These are phyloP conservation scores for Epistrophe eligans DNA, from an alignment of 2,888 invertebrate genomes.

Conservation along the genomic window DNA sequence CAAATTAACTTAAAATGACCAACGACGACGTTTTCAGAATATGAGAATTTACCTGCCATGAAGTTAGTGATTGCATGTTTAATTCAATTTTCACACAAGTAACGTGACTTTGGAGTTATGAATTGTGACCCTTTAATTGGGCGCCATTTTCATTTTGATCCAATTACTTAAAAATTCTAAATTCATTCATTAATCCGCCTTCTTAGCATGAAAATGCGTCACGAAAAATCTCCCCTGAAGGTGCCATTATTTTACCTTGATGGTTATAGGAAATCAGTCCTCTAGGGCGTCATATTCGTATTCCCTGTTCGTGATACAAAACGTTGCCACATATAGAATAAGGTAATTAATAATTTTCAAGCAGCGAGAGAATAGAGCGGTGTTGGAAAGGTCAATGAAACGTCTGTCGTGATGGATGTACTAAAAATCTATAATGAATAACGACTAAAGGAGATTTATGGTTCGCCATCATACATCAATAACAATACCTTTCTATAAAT, in stretches of 20 bases:
- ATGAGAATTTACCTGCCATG: slow-evolving; percentile 8
- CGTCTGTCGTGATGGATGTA: not conserved
- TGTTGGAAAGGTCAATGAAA: not conserved
- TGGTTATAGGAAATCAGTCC: not conserved
- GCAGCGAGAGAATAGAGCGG: not conserved
- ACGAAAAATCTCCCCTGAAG: not conserved
- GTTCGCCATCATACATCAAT: not conserved
- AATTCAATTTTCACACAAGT: slow-evolving; percentile 47
- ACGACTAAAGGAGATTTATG: not conserved
- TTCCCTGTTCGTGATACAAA: slow-evolving; percentile 16
- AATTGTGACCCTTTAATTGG: slow-evolving; percentile 19
- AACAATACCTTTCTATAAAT: not conserved
- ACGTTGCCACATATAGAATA: slow-evolving; percentile 33
- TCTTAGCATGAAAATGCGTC: not conserved
- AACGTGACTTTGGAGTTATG: slow-evolving; percentile 46
- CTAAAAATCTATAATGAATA: not conserved
- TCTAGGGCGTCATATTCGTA: not conserved
- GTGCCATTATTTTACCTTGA: not conserved
- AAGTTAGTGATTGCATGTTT: slow-evolving; percentile 58
- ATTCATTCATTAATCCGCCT: slow-evolving; percentile 59
- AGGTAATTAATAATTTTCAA: slow-evolving; percentile 54
- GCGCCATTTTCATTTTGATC: slow-evolving; percentile 7
- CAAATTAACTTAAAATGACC: slow-evolving; percentile 38
- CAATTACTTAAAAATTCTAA: slow-evolving; percentile 40
- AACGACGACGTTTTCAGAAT: not conserved